Evolutionary conservation across 2,888 invertebrate genomes (phyloP).

Genomic region (Cloeon dipterum): DNA sequence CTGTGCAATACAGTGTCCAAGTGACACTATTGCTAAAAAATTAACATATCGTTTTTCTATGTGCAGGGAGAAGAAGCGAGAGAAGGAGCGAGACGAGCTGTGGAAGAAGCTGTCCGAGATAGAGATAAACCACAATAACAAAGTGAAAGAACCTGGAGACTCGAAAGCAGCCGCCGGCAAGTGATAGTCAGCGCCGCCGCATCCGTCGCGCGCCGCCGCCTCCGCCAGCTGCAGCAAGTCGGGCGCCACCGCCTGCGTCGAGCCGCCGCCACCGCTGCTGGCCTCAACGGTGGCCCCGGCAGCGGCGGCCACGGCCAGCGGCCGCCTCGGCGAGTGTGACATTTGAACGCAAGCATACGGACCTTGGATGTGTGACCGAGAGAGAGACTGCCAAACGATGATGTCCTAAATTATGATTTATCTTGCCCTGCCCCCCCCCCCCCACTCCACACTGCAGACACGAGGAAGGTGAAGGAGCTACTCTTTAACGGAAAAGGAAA

Average conservation of each 20-base stretch:
- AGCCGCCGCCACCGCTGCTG: background rate
- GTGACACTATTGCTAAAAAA: too few species aligned
- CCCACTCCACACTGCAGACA: too few species aligned
- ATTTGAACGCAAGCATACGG: too few species aligned
- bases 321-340: too few species aligned
- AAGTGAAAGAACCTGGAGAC: too few species aligned
- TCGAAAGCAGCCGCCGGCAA: background rate
- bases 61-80: constrained; percentile 76
- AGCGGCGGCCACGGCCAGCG: background rate
- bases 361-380: too few species aligned
- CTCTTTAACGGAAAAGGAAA: background rate
- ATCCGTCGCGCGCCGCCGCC: background rate
- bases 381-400: too few species aligned
- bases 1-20: too few species aligned
- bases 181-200: background rate
- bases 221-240: background rate
- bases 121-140: constrained; percentile 32
- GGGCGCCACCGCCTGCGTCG: background rate
- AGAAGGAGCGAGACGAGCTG: constrained; percentile 91
- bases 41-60: too few species aligned
- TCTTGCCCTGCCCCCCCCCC: too few species aligned
- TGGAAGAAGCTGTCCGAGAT: constrained; percentile 89
- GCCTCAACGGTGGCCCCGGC: background rate
- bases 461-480: background rate
- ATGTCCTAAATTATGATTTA: too few species aligned